phyloP scores from a whole-genome alignment of 2,113 vertebrate species.

The Chloropsis cyanopogon region DNA sequence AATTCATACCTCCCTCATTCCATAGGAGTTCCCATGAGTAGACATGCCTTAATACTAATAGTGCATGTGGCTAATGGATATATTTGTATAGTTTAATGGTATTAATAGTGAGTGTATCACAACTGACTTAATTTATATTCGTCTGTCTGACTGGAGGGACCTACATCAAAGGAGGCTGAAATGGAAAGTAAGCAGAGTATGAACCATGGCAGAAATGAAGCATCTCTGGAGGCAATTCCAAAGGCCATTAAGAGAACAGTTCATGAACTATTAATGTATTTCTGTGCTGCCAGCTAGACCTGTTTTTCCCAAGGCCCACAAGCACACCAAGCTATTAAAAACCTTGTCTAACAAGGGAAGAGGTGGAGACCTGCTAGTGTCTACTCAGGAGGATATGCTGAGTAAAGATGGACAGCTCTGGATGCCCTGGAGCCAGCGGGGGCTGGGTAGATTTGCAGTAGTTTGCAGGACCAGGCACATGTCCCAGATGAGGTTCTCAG shows the following conservation, averaged over 20 bases:
- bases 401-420: not conserved
- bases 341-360: not conserved
- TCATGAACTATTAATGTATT: slow-evolving; percentile 18
- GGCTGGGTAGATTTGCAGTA: not conserved
- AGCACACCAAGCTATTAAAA: not conserved
- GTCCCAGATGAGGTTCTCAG: not conserved
- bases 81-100: not conserved
- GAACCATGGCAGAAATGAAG: not conserved
- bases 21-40: not conserved
- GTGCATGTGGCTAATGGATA: not conserved
- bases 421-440: not conserved
- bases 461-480: not conserved
- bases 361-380: not conserved
- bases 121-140: not conserved
- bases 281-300: not conserved
- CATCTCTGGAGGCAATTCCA: not conserved
- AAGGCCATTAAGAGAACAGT: slow-evolving; percentile 3
- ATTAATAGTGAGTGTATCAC: not conserved
- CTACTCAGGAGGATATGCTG: not conserved
- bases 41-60: not conserved
- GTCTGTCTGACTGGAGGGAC: not conserved
- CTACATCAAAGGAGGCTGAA: slow-evolving; percentile 21
- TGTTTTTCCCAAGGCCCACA: not conserved
- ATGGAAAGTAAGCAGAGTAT: not conserved
- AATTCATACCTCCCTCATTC: not conserved